A percentile compares a stretch with the other conserved stretches of the same genome.
These are phyloP conservation scores for Scolopax rusticola DNA, from an alignment of 2,797 vertebrate genomes.

Conservation along the genomic window DNA sequence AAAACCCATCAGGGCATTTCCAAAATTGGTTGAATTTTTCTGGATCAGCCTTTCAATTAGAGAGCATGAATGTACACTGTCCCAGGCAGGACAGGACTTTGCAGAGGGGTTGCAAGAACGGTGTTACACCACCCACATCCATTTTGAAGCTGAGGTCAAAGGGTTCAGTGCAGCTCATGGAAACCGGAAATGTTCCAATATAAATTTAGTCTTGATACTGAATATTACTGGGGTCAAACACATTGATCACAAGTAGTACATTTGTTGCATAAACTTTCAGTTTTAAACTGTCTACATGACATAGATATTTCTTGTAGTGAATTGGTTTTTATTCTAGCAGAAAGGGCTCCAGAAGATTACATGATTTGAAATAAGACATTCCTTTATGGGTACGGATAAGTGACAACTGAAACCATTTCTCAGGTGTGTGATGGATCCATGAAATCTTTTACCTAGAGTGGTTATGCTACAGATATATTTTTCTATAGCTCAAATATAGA, in stretches of 20 bases:
- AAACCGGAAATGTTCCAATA: not conserved
- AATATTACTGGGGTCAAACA: not conserved
- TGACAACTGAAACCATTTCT: not conserved
- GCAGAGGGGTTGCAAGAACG: not conserved
- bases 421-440: not conserved
- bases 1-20: not conserved
- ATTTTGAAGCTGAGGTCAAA: not conserved
- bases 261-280: not conserved
- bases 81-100: not conserved
- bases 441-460: not conserved
- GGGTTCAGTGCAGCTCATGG: not conserved
- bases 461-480: not conserved
- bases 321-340: not conserved
- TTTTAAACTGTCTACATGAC: not conserved
- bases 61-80: accelerated
- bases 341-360: not conserved
- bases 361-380: not conserved
- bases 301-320: not conserved
- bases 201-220: not conserved
- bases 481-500: not conserved
- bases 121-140: not conserved
- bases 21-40: not conserved
- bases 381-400: not conserved
- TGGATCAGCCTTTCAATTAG: not conserved
- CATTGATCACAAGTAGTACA: not conserved